Percentiles rank a stretch among this genome's conserved stretches.
phyloP scores from a whole-genome alignment of 2,888 invertebrate genomes.

The Blastobasis adustella region DNA sequence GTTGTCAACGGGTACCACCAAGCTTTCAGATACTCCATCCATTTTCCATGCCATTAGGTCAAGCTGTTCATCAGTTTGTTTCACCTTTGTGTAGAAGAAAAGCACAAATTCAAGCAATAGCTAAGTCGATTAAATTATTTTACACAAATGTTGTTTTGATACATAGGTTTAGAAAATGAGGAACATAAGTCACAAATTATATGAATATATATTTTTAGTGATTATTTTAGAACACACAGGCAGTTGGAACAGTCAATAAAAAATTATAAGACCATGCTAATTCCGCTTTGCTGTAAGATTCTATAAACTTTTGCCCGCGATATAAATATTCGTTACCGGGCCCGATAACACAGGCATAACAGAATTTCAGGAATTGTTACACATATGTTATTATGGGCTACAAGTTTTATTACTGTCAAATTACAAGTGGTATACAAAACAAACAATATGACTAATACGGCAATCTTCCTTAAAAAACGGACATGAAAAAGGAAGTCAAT shows the following conservation, averaged over 20 bases:
- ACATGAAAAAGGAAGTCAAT: too few relatives aligned
- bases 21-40: constrained; percentile 80
- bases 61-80: constrained; percentile 81
- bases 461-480: too few relatives aligned
- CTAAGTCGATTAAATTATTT: background rate
- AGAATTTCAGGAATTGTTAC: too few relatives aligned
- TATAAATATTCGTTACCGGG: too few relatives aligned
- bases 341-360: too few relatives aligned
- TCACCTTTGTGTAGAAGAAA: constrained; percentile 68
- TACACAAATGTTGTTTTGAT: background rate
- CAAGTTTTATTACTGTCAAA: too few relatives aligned
- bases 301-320: too few relatives aligned
- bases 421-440: too few relatives aligned
- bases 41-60: constrained; percentile 84
- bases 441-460: too few relatives aligned
- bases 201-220: background rate
- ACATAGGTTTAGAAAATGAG: background rate
- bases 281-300: background rate
- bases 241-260: background rate
- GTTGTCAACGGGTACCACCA: constrained; percentile 65
- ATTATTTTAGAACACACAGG: background rate
- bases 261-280: background rate
- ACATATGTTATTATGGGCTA: too few relatives aligned
- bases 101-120: too few relatives aligned
- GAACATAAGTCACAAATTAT: background rate